Evolutionary conservation across 2,113 vertebrate genomes (phyloP), one percentile per base, ranked within the genome.

Genomic region (Cyphomyrus discorhynchus): DNA sequence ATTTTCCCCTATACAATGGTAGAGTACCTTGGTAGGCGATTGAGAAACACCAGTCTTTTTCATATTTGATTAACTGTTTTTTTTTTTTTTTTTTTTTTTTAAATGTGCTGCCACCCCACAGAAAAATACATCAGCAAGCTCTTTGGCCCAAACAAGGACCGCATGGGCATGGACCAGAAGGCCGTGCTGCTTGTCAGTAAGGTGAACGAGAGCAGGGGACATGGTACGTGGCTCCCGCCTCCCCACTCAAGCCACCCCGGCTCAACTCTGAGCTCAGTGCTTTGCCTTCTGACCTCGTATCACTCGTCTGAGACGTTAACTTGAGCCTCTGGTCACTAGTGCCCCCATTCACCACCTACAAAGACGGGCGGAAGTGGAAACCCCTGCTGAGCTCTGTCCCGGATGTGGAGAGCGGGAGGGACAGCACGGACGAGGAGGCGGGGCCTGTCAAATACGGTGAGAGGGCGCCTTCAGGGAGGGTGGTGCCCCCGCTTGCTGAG

Each of bases 131-230:
- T 99, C 91, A 97, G 98, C 94, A 98, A 98, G 92, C 97, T 99
- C 89, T 98, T 99, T 62, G 98, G 98, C 45, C 88, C 97, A 31
- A 99, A 98, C 92, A 96, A 95, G 93, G 98, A 98, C 93, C 96
- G 98, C 35, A 98, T 99, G 98, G 97, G 97, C 31, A 95, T 97
- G 66, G 98, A 99, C 94, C 98, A 99, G 94, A 99, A 99, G 96
- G 97, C 98, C 17, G 98, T 99, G 89, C 97, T 99, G 80, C 97
- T 99, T 49, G 97, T 98, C 91, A 99, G 98, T 95, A 98, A 99
- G 0, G 93, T 99, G 47, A 99, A 99, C 9, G 98, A 99, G 92
- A 98, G 98, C 95, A 96, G 95, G 91, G 93, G 95, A 47, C 98
- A 99, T 82, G 96, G 98, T 99, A 66, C 35, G 87, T 58, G 21